Evolutionary conservation across 2,797 vertebrate genomes (phyloP).

Genomic region (Hipposideros larvatus): DNA sequence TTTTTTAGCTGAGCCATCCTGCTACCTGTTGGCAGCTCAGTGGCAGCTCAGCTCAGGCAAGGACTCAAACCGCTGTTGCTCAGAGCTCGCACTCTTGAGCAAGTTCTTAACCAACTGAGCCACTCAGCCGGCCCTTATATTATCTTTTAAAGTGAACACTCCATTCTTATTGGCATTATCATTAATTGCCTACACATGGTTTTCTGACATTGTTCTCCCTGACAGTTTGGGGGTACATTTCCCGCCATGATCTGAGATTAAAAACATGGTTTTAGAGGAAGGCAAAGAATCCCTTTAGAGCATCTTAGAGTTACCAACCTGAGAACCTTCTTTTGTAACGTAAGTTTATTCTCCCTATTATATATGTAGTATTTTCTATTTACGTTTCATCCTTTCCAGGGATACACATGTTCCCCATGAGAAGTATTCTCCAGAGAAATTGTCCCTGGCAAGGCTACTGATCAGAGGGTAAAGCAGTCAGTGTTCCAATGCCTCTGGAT

Average conservation of each 20-base stretch:
- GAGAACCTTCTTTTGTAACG: neutral
- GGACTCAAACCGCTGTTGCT: too few species aligned
- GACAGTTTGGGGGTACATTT: neutral
- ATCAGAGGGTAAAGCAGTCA: conserved; percentile 67
- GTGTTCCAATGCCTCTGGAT: conserved; percentile 59
- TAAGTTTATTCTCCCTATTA: neutral
- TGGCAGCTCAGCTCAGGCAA: too few species aligned
- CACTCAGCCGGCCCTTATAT: neutral
- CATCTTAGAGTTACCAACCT: neutral
- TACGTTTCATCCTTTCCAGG: conserved; percentile 3
- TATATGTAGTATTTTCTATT: neutral
- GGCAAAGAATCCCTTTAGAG: conserved; percentile 45
- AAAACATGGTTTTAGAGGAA: neutral
- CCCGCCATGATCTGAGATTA: neutral
- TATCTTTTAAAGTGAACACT: neutral
- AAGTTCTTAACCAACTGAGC: too few species aligned
- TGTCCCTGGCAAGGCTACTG: conserved; percentile 68
- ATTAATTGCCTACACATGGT: neutral
- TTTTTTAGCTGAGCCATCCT: too few species aligned
- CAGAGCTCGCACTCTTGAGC: too few species aligned
- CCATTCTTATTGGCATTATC: neutral
- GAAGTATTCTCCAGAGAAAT: conserved; percentile 34
- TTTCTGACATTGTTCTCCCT: neutral
- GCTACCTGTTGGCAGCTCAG: too few species aligned
- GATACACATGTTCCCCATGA: neutral